A percentile compares a stretch with the other conserved stretches of the same genome.
phyloP scores from a whole-genome alignment of 37 sponge, comb jelly and placozoan genomes.

The Halisarca cf. caerulea region DNA sequence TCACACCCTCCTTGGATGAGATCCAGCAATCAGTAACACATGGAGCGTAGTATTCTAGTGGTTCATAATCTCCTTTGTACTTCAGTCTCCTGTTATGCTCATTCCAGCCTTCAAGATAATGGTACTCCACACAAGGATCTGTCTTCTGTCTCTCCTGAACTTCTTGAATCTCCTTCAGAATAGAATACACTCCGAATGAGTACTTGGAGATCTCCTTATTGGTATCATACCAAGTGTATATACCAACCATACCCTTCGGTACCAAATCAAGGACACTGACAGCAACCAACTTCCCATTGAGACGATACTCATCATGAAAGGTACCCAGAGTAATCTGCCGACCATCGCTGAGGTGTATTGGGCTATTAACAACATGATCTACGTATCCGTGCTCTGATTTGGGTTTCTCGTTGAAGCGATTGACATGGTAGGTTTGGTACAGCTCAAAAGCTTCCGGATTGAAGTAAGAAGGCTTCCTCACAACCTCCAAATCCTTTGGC shows the following conservation, averaged over 20 bases:
- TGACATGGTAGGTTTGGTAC: constrained; percentile 78
- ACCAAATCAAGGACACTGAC: constrained; percentile 85
- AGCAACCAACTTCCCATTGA: constrained; percentile 86
- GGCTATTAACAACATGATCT: constrained; percentile 82
- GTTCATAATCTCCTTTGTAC: constrained; percentile 89
- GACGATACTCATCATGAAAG: constrained; percentile 80
- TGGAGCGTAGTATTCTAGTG: constrained; percentile 84
- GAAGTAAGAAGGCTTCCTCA: constrained; percentile 62
- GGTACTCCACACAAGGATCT: constrained; percentile 69
- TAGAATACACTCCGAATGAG: constrained; percentile 91
- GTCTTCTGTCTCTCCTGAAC: constrained; percentile 46
- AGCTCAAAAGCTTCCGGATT: constrained; percentile 73
- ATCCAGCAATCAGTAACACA: constrained; percentile 71
- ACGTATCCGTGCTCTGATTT: constrained; percentile 73
- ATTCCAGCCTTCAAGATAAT: constrained; percentile 92
- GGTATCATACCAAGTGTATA: constrained; percentile 89
- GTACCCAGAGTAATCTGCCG: constrained; percentile 68
- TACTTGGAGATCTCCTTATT: constrained; percentile 71
- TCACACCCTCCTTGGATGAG: constrained; percentile 48
- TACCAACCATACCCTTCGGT: constrained; percentile 83
- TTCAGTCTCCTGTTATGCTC: constrained; percentile 73
- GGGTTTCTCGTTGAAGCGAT: constrained; percentile 68
- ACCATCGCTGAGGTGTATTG: constrained; percentile 52
- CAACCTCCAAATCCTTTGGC: constrained; percentile 57
- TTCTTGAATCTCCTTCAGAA: constrained; percentile 87